Percentiles rank a stretch among this genome's conserved stretches.
Evolutionary conservation across 1,140 invertebrate species (phyloP).

Genomic region (Drosophila varians): DNA sequence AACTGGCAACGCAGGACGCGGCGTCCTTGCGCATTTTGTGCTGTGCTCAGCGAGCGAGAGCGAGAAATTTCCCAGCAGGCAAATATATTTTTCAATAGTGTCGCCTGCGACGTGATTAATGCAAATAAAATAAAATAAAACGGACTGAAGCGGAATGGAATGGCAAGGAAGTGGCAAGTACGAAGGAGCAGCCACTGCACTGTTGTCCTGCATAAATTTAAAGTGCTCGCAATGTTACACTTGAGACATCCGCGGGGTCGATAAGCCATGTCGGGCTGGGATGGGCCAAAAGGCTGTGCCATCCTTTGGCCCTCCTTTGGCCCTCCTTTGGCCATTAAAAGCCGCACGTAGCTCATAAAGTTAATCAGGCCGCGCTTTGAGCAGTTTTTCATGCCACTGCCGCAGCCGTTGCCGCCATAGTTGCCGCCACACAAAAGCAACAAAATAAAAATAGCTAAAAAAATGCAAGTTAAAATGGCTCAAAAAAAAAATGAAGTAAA

Average conservation of each 20-base stretch:
- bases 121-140: slow-evolving; percentile 75
- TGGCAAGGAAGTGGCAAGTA: slow-evolving; percentile 28
- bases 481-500: neutral
- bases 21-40: slow-evolving; percentile 51
- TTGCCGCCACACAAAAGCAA: neutral
- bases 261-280: slow-evolving; percentile 42
- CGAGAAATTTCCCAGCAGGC: slow-evolving; percentile 76
- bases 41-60: slow-evolving; percentile 55
- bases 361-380: slow-evolving; percentile 65
- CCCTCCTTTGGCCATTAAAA: slow-evolving; percentile 60
- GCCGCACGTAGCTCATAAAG: slow-evolving; percentile 77
- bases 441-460: slow-evolving; percentile 13
- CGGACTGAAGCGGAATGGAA: slow-evolving; percentile 33
- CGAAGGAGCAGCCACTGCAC: slow-evolving; percentile 18
- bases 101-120: slow-evolving; percentile 79
- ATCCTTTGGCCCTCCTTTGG: slow-evolving; percentile 17
- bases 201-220: slow-evolving; percentile 69
- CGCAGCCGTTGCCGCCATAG: slow-evolving; percentile 6
- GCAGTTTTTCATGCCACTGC: slow-evolving; percentile 34
- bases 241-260: slow-evolving; percentile 61
- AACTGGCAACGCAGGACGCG: slow-evolving; percentile 4
- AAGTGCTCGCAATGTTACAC: slow-evolving; percentile 76
- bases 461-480: neutral
- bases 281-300: slow-evolving; percentile 25
- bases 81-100: slow-evolving; percentile 83